These are phyloP conservation scores for Cydia amplana DNA, from an alignment of 1,140 invertebrate species.

Conservation along the genomic window DNA sequence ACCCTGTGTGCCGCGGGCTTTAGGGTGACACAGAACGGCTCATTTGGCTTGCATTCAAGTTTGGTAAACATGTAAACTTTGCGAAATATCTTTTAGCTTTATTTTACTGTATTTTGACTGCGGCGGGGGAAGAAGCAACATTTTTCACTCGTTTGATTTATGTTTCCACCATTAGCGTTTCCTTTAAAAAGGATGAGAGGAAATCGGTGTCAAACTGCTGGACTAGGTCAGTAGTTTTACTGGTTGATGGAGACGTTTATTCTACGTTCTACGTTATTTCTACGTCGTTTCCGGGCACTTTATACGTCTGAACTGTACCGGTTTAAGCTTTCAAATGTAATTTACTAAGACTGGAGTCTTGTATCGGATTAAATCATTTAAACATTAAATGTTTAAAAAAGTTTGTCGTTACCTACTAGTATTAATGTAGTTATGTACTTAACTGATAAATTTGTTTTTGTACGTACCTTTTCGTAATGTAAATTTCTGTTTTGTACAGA, in stretches of 20 bases:
- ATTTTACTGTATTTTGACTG: conserved; percentile 31
- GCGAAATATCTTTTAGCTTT: conserved; percentile 25
- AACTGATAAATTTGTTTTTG: too few relatives aligned
- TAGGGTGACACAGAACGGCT: conserved; percentile 25
- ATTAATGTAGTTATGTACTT: too few relatives aligned
- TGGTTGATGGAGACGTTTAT: conserved; percentile 14
- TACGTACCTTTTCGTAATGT: too few relatives aligned
- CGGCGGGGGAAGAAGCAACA: conserved; percentile 22
- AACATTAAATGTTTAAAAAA: too few relatives aligned
- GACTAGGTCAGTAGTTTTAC: conserved; percentile 12
- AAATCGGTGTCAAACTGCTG: conserved; percentile 18
- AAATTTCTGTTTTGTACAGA: too few relatives aligned
- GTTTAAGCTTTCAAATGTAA: background rate
- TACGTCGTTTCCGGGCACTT: background rate
- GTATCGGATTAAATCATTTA: too few relatives aligned
- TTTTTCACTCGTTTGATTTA: conserved; percentile 26
- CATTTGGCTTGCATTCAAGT: conserved; percentile 30
- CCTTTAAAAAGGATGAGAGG: conserved; percentile 14
- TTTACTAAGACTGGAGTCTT: too few relatives aligned
- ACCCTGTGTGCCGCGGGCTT: background rate
- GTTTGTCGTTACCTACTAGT: too few relatives aligned
- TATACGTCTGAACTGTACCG: background rate
- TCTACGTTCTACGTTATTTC: background rate
- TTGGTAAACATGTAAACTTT: conserved; percentile 32
- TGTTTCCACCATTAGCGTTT: conserved; percentile 13